phyloP scores from a whole-genome alignment of 2,113 vertebrate species.

The Danionella cerebrum region DNA sequence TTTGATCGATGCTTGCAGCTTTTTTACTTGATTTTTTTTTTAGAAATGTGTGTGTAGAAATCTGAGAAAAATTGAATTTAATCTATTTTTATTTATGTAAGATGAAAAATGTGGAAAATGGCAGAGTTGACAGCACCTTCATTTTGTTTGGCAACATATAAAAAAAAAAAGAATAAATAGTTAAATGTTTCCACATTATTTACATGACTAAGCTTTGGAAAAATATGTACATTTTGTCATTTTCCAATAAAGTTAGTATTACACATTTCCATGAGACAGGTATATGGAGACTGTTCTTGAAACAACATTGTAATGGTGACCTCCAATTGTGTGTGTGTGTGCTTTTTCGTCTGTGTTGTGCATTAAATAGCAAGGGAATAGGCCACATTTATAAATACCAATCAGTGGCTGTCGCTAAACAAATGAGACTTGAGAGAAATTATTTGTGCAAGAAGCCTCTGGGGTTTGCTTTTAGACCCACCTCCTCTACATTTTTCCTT shows the following conservation, averaged over 20 bases:
- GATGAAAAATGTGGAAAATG: no score
- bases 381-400: conserved; percentile 31
- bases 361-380: conserved; percentile 3
- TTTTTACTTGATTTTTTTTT: no score
- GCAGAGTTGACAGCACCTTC: no score
- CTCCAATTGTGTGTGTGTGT: not conserved
- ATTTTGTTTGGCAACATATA: no score
- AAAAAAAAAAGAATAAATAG: no score
- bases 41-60: no score
- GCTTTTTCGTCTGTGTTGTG: conserved; percentile 6
- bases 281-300: not conserved
- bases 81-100: no score
- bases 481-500: not conserved
- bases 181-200: no score
- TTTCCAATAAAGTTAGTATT: not conserved
- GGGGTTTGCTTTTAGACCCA: not conserved
- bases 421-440: conserved; percentile 28
- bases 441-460: conserved; percentile 13
- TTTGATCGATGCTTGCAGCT: no score
- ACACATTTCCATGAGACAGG: not conserved
- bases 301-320: conserved; percentile 24
- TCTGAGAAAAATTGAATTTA: no score
- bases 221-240: not conserved
- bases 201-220: no score
- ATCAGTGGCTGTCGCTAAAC: conserved; percentile 1